These are phyloP conservation scores for Dasypus novemcinctus DNA, from an alignment of 2,113 vertebrate species.

Conservation along the genomic window DNA sequence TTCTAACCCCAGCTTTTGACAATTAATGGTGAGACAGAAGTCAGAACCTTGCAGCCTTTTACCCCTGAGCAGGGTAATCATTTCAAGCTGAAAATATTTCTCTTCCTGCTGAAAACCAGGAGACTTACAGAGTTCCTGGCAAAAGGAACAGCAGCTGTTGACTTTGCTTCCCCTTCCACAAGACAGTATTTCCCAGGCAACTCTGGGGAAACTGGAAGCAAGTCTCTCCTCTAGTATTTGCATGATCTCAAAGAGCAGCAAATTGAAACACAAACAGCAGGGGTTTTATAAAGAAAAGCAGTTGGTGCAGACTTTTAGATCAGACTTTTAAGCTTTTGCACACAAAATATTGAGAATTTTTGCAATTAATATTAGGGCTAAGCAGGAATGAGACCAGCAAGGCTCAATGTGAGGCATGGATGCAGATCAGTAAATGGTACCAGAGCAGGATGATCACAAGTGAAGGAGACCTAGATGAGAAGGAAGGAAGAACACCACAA, in stretches of 20 bases:
- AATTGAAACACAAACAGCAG: neutral
- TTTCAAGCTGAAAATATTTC: slow-evolving; percentile 20
- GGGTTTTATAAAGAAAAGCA: neutral
- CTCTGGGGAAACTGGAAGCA: neutral
- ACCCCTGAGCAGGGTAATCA: neutral
- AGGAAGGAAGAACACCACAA: neutral
- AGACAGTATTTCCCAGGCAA: neutral
- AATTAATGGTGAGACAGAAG: neutral
- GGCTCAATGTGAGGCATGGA: neutral
- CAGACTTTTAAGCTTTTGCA: neutral
- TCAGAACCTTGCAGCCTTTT: neutral
- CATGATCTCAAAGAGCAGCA: neutral
- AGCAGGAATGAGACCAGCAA: neutral
- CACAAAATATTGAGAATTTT: neutral
- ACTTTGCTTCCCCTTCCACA: neutral
- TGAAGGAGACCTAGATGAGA: neutral
- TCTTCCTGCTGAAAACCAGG: slow-evolving; percentile 5
- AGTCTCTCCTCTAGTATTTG: neutral
- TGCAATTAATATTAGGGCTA: neutral
- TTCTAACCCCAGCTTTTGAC: neutral
- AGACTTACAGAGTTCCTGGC: neutral
- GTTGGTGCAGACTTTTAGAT: neutral
- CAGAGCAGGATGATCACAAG: neutral
- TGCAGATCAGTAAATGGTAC: neutral
- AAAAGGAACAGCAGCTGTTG: neutral